Evolutionary conservation across 2,888 invertebrate genomes (phyloP).

Genomic region (Trissolcus japonicus): DNA sequence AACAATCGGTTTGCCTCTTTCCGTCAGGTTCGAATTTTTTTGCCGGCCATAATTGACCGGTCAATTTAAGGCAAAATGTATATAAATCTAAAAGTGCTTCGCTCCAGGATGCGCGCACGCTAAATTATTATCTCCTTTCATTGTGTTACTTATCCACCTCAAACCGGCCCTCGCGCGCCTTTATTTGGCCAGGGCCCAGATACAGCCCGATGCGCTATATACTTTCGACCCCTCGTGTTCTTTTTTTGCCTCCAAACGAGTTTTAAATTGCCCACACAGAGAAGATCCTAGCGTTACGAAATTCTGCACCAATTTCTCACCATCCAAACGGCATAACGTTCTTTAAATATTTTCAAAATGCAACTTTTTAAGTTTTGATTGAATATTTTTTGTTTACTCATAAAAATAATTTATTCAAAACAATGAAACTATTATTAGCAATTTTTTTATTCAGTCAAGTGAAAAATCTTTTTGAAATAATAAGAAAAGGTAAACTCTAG

Average conservation of each 20-base stretch:
- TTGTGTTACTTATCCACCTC: constrained; percentile 39
- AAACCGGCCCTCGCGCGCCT: constrained; percentile 49
- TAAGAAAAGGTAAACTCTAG: too few relatives aligned
- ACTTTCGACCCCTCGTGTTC: constrained; percentile 36
- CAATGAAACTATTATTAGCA: too few relatives aligned
- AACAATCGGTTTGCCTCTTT: constrained; percentile 34
- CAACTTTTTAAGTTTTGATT: neutral
- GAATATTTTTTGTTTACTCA: too few relatives aligned
- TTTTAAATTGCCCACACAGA: constrained; percentile 67
- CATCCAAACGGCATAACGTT: constrained; percentile 8
- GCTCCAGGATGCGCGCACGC: constrained; percentile 8
- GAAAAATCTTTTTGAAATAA: neutral
- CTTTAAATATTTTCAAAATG: neutral
- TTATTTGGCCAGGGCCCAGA: constrained; percentile 60
- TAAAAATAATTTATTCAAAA: neutral
- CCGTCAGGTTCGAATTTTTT: constrained; percentile 35
- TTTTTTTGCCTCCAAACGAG: constrained; percentile 65
- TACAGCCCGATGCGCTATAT: constrained; percentile 62
- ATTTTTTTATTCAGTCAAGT: too few relatives aligned
- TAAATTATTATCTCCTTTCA: constrained; percentile 41
- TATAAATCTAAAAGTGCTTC: constrained; percentile 35
- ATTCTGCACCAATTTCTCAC: constrained; percentile 11
- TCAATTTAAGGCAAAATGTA: constrained; percentile 48
- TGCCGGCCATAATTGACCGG: constrained; percentile 35
- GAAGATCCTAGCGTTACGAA: constrained; percentile 19